Evolutionary conservation across 2,888 invertebrate genomes (phyloP).

Genomic region (Bombylius major): DNA sequence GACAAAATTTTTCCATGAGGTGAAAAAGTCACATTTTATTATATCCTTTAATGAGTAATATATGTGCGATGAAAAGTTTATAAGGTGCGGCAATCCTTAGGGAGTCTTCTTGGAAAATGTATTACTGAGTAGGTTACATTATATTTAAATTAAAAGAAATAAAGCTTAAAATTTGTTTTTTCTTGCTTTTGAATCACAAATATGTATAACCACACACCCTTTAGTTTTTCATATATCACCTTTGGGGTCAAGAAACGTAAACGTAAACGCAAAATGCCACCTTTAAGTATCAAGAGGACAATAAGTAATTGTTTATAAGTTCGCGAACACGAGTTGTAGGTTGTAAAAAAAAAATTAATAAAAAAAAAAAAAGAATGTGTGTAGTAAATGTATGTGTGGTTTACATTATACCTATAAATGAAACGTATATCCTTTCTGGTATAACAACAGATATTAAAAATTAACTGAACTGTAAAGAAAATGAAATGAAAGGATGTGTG

Average conservation of each 20-base stretch:
- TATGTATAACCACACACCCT: constrained; percentile 5
- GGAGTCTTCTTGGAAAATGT: constrained; percentile 13
- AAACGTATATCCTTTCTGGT: too few relatives aligned
- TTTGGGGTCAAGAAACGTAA: constrained; percentile 14
- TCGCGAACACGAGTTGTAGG: too few relatives aligned
- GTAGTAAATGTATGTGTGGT: too few relatives aligned
- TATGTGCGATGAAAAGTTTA: constrained; percentile 11
- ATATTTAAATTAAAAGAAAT: not conserved
- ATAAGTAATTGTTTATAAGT: not conserved
- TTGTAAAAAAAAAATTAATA: too few relatives aligned
- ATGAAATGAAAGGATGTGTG: too few relatives aligned
- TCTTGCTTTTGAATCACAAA: too few relatives aligned
- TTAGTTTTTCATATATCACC: constrained; percentile 7
- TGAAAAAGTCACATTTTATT: too few relatives aligned
- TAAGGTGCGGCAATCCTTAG: constrained; percentile 17
- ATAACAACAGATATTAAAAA: too few relatives aligned
- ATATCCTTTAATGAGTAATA: constrained; percentile 11
- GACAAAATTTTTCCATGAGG: too few relatives aligned
- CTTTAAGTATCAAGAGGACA: not conserved
- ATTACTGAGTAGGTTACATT: not conserved
- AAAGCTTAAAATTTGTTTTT: not conserved
- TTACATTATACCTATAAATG: too few relatives aligned
- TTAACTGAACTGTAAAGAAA: too few relatives aligned
- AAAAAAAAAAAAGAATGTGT: too few relatives aligned
- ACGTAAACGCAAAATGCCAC: not conserved